Conservation (phyloP, 2,113 vertebrate genomes). For the Haliaeetus leucogaster region DNA sequence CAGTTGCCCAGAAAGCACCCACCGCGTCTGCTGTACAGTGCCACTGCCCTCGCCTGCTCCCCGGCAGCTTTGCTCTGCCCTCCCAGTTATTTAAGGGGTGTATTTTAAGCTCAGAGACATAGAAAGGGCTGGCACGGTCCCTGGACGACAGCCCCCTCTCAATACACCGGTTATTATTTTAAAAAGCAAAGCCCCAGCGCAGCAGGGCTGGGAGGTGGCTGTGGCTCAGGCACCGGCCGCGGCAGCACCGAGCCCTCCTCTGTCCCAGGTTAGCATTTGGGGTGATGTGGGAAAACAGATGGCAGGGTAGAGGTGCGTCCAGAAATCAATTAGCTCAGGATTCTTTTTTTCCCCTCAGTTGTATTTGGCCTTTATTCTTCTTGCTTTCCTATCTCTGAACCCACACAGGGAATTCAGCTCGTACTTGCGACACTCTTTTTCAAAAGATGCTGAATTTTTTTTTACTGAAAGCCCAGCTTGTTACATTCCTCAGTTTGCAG, state of each 20-base stretch:
- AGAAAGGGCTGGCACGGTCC: background rate
- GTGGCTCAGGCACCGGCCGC: background rate
- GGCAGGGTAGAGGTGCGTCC: background rate
- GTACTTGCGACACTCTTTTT: background rate
- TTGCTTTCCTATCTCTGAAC: background rate
- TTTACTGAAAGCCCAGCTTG: background rate
- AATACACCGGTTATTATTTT: background rate
- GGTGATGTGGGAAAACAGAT: rapidly evolving
- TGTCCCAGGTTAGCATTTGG: background rate
- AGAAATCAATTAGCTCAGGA: background rate
- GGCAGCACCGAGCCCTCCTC: background rate
- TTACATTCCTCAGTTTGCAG: background rate
- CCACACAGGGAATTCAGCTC: rapidly evolving
- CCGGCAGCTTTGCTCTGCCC: background rate
- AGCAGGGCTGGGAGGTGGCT: rapidly evolving
- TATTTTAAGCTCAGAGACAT: background rate
- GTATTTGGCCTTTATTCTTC: background rate
- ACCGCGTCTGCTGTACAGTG: rapidly evolving
- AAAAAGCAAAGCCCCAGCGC: background rate
- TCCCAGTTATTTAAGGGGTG: background rate
- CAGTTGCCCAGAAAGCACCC: background rate
- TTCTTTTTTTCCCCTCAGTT: background rate
- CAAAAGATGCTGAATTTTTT: background rate
- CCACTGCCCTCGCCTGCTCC: background rate
- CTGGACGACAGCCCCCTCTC: background rate